Base-by-base conservation (phyloP, 2,888 invertebrate species). In the Leucophenga maculata region DNA sequence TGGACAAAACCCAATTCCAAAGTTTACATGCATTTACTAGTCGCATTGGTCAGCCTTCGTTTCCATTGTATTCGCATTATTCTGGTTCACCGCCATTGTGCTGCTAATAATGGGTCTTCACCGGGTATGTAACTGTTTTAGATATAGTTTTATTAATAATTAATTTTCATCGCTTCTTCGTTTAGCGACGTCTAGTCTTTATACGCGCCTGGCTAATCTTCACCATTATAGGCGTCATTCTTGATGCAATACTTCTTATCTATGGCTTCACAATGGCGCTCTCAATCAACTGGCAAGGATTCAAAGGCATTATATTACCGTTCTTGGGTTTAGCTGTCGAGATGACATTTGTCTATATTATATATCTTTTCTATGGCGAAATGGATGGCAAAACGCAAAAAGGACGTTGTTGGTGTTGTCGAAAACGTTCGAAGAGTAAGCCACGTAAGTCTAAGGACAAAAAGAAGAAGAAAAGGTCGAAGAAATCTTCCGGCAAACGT, bases 271-370 rank as follows among this genome's bases (percentile, higher is more conserved):
- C 74, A 0, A 50, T 82, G 71, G 77, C 73, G n/a, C 70, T 83
- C 16, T 68, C 75, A 0, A 55, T 77, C 0, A 75, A 77, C n/a
- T 82, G 78, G 79, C 74, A 80, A 22, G 78, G 79, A 11, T 67
- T 80, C 0, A 75, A 73, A 68, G 67, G 79, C 18, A 78, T 79
- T 6, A 67, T 80, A 9, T 0, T 81, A 57, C 80, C 80, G 0
- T 83, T 81, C 16, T 62, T 75, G 9, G 80, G 82, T 1, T 65
- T 81, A 60, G 79, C 84, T 62, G 80, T 82, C 16, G 80, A 81
- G 69, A 81, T 81, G 80, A 78, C 79, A 0, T 83, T 81, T 70
- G 79, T 83, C 20, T 81, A 78, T 11, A 77, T 81, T 20, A 59
- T 81, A 26, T 80, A 83, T 16, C 13, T 77, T 0, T 72, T 83